A percentile compares a stretch with the other conserved stretches of the same genome.
Evolutionary conservation across 1,140 invertebrate genomes (phyloP).

Genomic region (Vanessa atalanta): DNA sequence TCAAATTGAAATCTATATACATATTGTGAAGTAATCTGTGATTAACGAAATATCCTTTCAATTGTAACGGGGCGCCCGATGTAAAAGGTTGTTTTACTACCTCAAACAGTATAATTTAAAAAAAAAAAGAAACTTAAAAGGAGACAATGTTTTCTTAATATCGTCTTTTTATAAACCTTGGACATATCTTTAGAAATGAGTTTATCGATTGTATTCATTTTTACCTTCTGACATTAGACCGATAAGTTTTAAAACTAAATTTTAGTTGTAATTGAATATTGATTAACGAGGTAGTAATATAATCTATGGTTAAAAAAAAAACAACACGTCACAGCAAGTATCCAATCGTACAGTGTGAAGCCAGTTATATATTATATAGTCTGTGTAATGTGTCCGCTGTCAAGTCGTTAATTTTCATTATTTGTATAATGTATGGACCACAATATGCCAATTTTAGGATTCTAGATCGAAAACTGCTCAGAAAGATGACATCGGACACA

Average conservation of each 20-base stretch:
- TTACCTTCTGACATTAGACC: constrained; percentile 29
- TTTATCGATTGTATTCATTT: constrained; percentile 24
- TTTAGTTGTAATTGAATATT: constrained; percentile 13
- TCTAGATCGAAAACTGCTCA: constrained; percentile 52
- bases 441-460: constrained; percentile 65
- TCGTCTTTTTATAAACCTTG: constrained; percentile 23
- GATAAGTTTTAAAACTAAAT: constrained; percentile 22
- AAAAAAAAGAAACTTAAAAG: not conserved
- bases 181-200: constrained; percentile 36
- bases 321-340: constrained; percentile 26
- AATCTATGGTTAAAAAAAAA: constrained; percentile 22
- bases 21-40: not conserved
- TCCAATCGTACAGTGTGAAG: constrained; percentile 23
- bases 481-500: constrained; percentile 23
- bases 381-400: constrained; percentile 28
- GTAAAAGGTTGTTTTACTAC: constrained; percentile 38
- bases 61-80: constrained; percentile 24
- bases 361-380: constrained; percentile 37
- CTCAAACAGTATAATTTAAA: constrained; percentile 22
- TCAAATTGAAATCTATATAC: not conserved
- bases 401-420: constrained; percentile 20
- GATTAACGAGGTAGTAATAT: constrained; percentile 38
- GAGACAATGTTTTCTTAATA: constrained; percentile 9
- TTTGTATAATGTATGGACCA: constrained; percentile 59
- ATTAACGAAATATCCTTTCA: not conserved